phyloP scores from a whole-genome alignment of 2,888 invertebrate species.

The Stenurella melanura region DNA sequence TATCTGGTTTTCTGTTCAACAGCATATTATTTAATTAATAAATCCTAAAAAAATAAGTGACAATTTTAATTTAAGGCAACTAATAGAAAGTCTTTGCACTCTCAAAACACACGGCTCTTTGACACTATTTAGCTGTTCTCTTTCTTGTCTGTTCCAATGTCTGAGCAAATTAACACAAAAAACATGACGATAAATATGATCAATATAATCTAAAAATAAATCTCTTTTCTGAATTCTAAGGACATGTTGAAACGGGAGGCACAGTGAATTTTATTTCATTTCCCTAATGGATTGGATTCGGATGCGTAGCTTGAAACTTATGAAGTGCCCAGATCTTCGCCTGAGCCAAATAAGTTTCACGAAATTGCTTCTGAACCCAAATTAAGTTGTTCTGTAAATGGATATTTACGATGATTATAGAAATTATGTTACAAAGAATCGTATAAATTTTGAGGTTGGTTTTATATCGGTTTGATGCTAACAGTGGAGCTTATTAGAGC shows the following conservation, averaged over 20 bases:
- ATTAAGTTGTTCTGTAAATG: not conserved
- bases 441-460: too few species aligned
- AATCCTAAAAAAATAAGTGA: too few species aligned
- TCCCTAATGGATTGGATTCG: not conserved
- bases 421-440: not conserved
- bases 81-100: too few species aligned
- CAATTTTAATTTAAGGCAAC: too few species aligned
- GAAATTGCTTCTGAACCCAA: not conserved
- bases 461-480: too few species aligned
- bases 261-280: not conserved
- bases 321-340: not conserved
- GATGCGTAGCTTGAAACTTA: not conserved
- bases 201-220: not conserved
- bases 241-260: not conserved
- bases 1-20: too few species aligned
- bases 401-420: not conserved
- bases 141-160: too few species aligned
- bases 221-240: not conserved
- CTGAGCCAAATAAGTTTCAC: not conserved
- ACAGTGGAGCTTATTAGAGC: too few species aligned
- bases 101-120: too few species aligned
- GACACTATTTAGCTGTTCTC: too few species aligned
- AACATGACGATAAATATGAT: not conserved
- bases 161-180: not conserved
- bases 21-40: too few species aligned